phyloP scores from a whole-genome alignment of 2,113 vertebrate genomes.

The Paracanthobrama guichenoti region DNA sequence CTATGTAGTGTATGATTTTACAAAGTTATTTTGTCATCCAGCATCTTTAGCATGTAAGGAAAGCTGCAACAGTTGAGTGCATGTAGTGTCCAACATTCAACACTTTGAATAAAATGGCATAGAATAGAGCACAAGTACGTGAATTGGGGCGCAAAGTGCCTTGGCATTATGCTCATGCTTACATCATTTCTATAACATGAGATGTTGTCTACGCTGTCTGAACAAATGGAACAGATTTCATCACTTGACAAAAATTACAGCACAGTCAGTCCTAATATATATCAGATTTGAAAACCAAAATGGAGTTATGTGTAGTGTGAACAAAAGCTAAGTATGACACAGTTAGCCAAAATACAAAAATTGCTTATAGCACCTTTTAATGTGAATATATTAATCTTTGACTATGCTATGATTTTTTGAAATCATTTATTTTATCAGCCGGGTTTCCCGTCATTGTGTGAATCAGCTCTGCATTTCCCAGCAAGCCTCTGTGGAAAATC shows the following conservation, averaged over 20 bases:
- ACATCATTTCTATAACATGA: not conserved
- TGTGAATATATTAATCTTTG: too few relatives aligned
- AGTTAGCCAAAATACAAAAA: too few relatives aligned
- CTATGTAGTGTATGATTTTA: not conserved
- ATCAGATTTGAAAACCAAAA: not conserved
- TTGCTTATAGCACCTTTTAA: not conserved
- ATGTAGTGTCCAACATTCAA: too few relatives aligned
- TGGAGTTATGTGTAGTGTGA: not conserved
- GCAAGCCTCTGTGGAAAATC: slow-evolving; percentile 22
- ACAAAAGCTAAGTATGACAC: too few relatives aligned
- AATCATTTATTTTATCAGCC: not conserved
- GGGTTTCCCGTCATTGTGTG: slow-evolving; percentile 8
- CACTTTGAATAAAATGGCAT: too few relatives aligned
- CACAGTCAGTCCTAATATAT: not conserved
- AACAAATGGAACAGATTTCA: not conserved
- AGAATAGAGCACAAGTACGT: not conserved
- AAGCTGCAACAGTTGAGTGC: not conserved
- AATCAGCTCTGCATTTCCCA: slow-evolving; percentile 25
- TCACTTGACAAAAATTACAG: not conserved
- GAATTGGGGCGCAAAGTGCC: not conserved
- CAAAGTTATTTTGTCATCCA: too few relatives aligned
- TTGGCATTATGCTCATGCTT: not conserved
- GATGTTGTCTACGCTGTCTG: not conserved
- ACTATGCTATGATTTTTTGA: not conserved
- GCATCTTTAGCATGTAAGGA: not conserved